These are phyloP conservation scores for Trachelus tabidus DNA, from an alignment of 2,888 invertebrate genomes.

Conservation along the genomic window DNA sequence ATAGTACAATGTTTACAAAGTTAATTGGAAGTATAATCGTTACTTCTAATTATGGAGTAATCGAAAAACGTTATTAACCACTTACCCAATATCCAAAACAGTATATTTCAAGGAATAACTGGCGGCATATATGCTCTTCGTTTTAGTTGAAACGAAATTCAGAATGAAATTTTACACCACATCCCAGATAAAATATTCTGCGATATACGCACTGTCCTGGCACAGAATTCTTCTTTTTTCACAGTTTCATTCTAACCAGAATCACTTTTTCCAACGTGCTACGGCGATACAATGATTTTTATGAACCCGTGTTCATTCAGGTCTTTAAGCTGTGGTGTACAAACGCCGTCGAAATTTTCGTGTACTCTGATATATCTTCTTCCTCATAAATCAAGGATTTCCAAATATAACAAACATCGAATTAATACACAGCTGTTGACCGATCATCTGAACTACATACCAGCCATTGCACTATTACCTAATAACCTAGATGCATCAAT, in stretches of 20 bases:
- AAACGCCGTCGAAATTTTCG: background rate
- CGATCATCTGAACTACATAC: background rate
- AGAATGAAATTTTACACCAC: background rate
- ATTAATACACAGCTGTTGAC: background rate
- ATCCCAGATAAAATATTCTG: background rate
- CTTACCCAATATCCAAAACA: conserved; percentile 1
- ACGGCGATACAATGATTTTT: background rate
- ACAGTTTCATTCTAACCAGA: background rate
- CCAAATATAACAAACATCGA: background rate
- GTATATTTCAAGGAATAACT: background rate
- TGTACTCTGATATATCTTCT: background rate
- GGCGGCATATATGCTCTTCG: background rate
- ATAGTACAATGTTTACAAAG: conserved; percentile 19
- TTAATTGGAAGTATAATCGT: conserved; percentile 16
- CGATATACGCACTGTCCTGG: background rate
- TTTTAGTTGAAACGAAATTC: background rate
- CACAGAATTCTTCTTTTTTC: background rate
- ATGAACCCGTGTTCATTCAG: background rate
- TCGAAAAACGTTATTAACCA: conserved; percentile 10
- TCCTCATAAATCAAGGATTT: background rate
- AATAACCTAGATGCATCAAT: background rate
- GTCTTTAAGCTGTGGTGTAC: background rate
- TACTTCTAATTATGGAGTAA: conserved; percentile 19
- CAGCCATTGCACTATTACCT: background rate
- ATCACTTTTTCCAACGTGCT: background rate